Conservation (phyloP, 2,888 invertebrate species). For the Spialia ferax region DNA sequence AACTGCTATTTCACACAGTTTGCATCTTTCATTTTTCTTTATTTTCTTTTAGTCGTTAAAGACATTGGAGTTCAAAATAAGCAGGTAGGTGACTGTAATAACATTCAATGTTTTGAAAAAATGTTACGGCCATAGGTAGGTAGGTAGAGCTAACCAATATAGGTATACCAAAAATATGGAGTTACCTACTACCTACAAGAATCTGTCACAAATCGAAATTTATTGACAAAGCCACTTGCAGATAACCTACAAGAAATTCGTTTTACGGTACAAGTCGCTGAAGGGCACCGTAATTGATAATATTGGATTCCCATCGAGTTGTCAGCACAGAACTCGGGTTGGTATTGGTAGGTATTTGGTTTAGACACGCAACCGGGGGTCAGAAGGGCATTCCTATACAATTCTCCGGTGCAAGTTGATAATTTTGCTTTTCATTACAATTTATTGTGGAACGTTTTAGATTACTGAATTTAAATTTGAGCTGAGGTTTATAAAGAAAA, state of each 20-base stretch:
- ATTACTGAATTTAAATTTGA: too few species aligned
- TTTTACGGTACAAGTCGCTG: constrained; percentile 29
- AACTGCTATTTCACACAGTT: too few species aligned
- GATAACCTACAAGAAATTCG: constrained; percentile 30
- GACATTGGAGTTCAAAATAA: too few species aligned
- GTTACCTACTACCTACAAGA: not conserved
- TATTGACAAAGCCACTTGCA: constrained; percentile 16
- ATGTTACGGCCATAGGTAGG: not conserved
- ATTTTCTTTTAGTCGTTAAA: too few species aligned
- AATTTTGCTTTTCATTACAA: too few species aligned
- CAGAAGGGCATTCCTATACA: constrained; percentile 8
- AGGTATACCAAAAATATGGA: too few species aligned
- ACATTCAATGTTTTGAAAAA: not conserved
- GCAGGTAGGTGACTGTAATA: too few species aligned
- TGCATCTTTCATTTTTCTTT: too few species aligned
- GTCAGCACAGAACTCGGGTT: constrained; percentile 21
- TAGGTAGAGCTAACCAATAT: too few species aligned
- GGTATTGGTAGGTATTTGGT: constrained; percentile 38
- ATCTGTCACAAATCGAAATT: constrained; percentile 33
- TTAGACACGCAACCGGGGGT: constrained; percentile 29
- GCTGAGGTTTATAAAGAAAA: too few species aligned
- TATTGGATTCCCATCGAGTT: constrained; percentile 33
- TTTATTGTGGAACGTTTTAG: too few species aligned
- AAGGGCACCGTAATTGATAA: constrained; percentile 39
- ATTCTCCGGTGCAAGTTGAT: too few species aligned